Conservation (phyloP, 2,797 vertebrate genomes). For the Serranus cabrilla region DNA sequence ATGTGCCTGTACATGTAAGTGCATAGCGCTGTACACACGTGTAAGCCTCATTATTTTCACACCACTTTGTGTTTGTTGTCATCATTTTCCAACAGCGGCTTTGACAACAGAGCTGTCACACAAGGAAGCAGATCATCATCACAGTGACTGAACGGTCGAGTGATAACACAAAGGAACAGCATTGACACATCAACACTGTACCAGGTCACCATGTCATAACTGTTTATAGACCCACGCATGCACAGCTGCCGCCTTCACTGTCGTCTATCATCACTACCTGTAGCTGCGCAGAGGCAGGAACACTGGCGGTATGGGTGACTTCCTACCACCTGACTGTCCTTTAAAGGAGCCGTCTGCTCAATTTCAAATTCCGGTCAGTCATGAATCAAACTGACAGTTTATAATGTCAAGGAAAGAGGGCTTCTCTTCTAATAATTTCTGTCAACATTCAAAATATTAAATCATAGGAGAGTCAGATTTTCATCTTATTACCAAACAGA, state of each 20-base stretch:
- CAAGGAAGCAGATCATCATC: constrained; percentile 67
- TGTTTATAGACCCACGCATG: constrained; percentile 68
- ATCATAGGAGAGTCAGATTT: background rate
- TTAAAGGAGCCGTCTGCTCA: constrained; percentile 24
- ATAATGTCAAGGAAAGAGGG: background rate
- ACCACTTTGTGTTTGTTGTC: constrained; percentile 33
- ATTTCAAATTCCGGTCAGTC: constrained; percentile 26
- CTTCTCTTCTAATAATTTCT: background rate
- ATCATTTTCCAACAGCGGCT: constrained; percentile 34
- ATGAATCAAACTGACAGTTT: constrained; percentile 18
- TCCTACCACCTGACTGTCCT: constrained; percentile 46
- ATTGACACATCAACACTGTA: constrained; percentile 73
- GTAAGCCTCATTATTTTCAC: constrained; percentile 48
- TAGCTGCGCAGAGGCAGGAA: constrained; percentile 13
- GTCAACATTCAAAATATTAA: background rate
- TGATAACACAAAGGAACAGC: constrained; percentile 67
- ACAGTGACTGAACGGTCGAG: constrained; percentile 44
- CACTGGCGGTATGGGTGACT: constrained; percentile 35
- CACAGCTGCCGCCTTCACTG: constrained; percentile 71
- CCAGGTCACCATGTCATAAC: constrained; percentile 64
- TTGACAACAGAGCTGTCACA: constrained; percentile 61
- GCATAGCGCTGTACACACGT: constrained; percentile 21
- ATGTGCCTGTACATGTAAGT: constrained; percentile 43
- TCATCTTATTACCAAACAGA: too few relatives aligned
- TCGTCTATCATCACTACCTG: constrained; percentile 64